Percentiles rank a stretch among this genome's conserved stretches.
Conservation (phyloP, 30 jellyfish, hydroid and myxozoan species). For the Mastigias papua region DNA sequence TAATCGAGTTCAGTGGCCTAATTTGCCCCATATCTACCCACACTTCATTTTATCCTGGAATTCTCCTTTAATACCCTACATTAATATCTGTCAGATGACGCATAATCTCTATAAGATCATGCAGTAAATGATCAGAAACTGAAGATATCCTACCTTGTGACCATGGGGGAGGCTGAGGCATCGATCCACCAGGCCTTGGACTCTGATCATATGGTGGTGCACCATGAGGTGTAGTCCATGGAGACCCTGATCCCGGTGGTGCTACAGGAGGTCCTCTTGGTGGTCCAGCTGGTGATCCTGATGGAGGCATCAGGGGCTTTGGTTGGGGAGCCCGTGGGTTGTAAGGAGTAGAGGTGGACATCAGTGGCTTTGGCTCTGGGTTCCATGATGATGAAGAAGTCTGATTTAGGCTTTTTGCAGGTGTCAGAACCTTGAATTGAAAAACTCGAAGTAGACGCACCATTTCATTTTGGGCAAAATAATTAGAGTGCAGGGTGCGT, state of each 20-base stretch:
- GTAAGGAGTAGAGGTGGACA: conserved; percentile 21
- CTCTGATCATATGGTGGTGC: conserved; percentile 39
- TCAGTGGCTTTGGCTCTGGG: conserved; percentile 18
- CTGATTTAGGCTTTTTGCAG: conserved; percentile 13
- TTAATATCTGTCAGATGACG: background rate
- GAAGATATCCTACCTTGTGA: conserved; percentile 8
- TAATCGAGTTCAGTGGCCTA: background rate
- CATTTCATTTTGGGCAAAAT: too few relatives aligned
- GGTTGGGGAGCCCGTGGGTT: conserved; percentile 9
- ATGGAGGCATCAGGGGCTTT: conserved; percentile 6
- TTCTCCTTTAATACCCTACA: background rate
- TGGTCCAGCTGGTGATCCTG: conserved; percentile 15
- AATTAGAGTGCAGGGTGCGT: too few relatives aligned
- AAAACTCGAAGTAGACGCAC: too few relatives aligned
- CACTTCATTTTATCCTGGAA: background rate
- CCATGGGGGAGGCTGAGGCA: conserved; percentile 23
- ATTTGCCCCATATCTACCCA: background rate
- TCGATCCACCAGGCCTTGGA: conserved; percentile 5
- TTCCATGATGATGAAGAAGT: conserved; percentile 8
- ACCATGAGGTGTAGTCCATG: conserved; percentile 23
- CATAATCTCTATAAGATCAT: background rate
- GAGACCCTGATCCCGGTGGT: conserved; percentile 16
- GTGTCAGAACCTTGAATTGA: background rate
- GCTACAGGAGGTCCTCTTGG: conserved; percentile 11
- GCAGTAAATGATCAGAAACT: background rate